Evolutionary conservation across 2,888 invertebrate genomes (phyloP), one percentile per base, ranked within the genome.

Genomic region (Gastrophysa polygoni): DNA sequence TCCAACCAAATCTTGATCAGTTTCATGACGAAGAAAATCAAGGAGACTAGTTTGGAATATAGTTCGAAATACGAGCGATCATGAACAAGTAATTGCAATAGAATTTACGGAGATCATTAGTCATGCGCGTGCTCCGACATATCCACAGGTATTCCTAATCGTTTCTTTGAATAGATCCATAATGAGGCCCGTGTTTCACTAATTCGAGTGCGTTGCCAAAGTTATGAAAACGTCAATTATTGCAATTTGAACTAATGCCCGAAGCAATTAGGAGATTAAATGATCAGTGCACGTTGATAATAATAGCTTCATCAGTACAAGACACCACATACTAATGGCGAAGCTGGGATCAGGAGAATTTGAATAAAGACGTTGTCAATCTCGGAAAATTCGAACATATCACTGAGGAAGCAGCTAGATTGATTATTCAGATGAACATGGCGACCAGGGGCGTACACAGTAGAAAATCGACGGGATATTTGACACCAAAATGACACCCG

Each of bases 251-350:
- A 52, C 21, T 52, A 38, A 52, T n/a, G 34, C 52, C 38, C 4
- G 21, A 52, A 38, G 38, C 14, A 38, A 38, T 38, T 38, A 38
- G 11, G 38, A 38, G 38, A 14, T 38, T 38, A 38, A 38, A 38
- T 38, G 38, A 38, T 49, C 29, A 49, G 24, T 49, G 2, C 8
- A 21, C 29, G 29, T 49, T 28, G 17, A 50, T n/a, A n/a, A 50
- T 50, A 18, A 32, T 7, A 50, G 67, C 60, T 66, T 64, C 63
- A 65, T 62, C 63, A 62, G 52, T 34, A 38, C 11, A 11, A 38
- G 38, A 38, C 1, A 38, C 2, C 3, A 38, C 14, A 14, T 38
- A 38, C 38, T 38, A 38, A 38, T 38, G 38, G 14, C 11, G 38
- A 38, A 11, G 11, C n/a, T 14, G 38, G n/a, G 38, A 38, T 38